phyloP scores from a whole-genome alignment of 2,888 invertebrate genomes.

The Limnephilus auricula region DNA sequence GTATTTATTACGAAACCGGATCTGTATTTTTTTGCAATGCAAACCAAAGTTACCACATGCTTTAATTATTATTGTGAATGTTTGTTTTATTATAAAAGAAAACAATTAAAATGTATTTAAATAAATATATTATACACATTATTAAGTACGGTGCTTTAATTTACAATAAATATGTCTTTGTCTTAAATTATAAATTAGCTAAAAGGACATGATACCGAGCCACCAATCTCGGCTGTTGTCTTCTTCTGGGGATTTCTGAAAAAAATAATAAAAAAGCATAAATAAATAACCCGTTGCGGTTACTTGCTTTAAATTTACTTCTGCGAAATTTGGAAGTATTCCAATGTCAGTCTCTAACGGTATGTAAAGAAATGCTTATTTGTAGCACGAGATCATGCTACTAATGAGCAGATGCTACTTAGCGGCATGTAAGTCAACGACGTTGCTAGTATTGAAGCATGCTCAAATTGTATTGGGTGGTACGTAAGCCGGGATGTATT shows the following conservation, averaged over 20 bases:
- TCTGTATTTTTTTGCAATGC: constrained; percentile 37
- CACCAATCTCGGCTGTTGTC: constrained; percentile 42
- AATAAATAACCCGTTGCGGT: too few relatives aligned
- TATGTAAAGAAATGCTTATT: too few relatives aligned
- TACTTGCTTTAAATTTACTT: too few relatives aligned
- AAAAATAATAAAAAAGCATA: neutral
- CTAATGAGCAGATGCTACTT: too few relatives aligned
- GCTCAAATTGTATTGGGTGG: too few relatives aligned
- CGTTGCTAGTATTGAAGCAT: too few relatives aligned
- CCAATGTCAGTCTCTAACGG: too few relatives aligned
- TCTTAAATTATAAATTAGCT: constrained; percentile 37
- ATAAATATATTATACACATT: constrained; percentile 40
- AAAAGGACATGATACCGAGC: constrained; percentile 56
- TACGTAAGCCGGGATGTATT: too few relatives aligned
- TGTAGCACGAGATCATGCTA: too few relatives aligned
- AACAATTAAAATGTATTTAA: constrained; percentile 33
- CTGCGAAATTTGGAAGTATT: too few relatives aligned
- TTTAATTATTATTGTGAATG: constrained; percentile 35
- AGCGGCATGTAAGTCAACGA: too few relatives aligned
- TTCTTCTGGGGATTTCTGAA: neutral
- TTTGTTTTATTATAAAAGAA: constrained; percentile 19
- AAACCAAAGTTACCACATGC: constrained; percentile 10
- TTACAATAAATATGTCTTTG: neutral
- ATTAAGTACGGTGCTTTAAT: constrained; percentile 47
- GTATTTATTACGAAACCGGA: constrained; percentile 15